These are phyloP conservation scores for Metalampra italica DNA, from an alignment of 2,888 invertebrate species.

Conservation along the genomic window DNA sequence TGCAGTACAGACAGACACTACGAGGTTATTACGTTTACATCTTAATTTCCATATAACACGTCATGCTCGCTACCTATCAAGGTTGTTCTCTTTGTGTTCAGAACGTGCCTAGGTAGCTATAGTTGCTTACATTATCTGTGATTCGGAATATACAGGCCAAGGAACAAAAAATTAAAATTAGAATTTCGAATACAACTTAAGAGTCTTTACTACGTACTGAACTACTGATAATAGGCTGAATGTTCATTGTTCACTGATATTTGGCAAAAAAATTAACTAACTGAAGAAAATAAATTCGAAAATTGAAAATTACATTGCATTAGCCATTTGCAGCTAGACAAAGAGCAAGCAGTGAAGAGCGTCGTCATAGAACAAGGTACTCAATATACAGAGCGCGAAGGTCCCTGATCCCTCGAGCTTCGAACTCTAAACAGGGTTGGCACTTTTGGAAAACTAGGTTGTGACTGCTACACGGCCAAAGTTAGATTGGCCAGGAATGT, in stretches of 20 bases:
- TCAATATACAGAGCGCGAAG: slow-evolving; percentile 44
- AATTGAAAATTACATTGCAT: neutral
- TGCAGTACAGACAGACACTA: neutral
- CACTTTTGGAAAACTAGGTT: neutral
- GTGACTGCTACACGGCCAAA: too few species aligned
- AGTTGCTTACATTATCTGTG: too few species aligned
- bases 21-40: slow-evolving; percentile 22
- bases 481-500: neutral
- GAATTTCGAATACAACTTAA: too few species aligned
- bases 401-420: slow-evolving; percentile 57
- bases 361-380: slow-evolving; percentile 14
- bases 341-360: neutral
- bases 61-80: slow-evolving; percentile 30
- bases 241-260: too few species aligned
- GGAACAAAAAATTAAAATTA: too few species aligned
- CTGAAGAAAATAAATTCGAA: neutral
- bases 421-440: neutral
- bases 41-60: slow-evolving; percentile 33
- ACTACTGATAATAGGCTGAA: too few species aligned
- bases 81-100: slow-evolving; percentile 14
- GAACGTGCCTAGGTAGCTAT: too few species aligned
- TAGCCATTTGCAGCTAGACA: neutral
- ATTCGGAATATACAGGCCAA: too few species aligned
- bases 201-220: too few species aligned
- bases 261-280: too few species aligned